Conservation (phyloP, 2,888 invertebrate genomes). For the Drosophila quasianomalipes region DNA sequence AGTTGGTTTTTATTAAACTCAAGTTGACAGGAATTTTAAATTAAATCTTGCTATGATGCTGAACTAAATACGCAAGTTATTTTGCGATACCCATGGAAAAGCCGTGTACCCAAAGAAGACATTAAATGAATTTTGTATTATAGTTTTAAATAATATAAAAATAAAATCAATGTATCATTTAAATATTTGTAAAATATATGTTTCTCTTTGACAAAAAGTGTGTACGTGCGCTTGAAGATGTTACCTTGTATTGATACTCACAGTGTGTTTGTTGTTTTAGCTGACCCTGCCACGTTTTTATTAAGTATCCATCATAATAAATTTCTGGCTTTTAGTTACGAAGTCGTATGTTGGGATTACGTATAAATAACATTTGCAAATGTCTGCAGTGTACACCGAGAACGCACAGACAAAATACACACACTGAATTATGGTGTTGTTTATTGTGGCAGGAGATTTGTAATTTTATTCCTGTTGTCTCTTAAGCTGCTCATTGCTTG, state of each 20-base stretch:
- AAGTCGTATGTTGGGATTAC: constrained; percentile 11
- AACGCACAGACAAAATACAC: constrained; percentile 4
- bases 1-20: constrained; percentile 4
- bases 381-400: constrained; percentile 16
- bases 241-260: background rate
- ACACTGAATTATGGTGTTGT: constrained; percentile 30
- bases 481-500: constrained; percentile 9
- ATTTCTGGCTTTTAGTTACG: constrained; percentile 15
- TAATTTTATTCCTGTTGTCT: constrained; percentile 14
- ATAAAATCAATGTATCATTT: background rate
- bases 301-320: constrained; percentile 57
- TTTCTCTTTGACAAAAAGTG: background rate
- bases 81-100: background rate
- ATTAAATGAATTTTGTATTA: background rate
- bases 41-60: background rate
- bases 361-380: constrained; percentile 45
- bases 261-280: background rate
- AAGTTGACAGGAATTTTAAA: constrained; percentile 1
- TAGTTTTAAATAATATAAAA: background rate
- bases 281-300: background rate
- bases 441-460: constrained; percentile 23
- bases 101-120: background rate
- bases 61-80: background rate
- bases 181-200: background rate
- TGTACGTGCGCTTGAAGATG: background rate